phyloP scores from a whole-genome alignment of 2,888 invertebrate species.

The Deroplatys truncata region DNA sequence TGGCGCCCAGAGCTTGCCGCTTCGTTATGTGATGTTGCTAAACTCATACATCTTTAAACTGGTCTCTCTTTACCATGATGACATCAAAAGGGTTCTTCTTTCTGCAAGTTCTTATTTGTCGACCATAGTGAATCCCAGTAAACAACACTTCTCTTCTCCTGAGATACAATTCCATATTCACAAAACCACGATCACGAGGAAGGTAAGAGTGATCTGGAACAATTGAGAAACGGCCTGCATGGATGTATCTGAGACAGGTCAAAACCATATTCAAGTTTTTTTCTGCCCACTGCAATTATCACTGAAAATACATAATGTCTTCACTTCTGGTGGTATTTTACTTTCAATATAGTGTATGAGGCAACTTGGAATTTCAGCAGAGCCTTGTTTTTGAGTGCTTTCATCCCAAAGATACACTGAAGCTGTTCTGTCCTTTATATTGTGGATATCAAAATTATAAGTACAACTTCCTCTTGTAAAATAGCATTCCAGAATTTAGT shows the following conservation, averaged over 20 bases:
- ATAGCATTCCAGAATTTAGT: background rate
- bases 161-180: background rate
- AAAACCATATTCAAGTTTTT: too few relatives aligned
- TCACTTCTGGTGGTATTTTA: too few relatives aligned
- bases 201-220: background rate
- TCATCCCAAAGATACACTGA: background rate
- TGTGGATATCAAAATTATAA: background rate
- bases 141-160: background rate
- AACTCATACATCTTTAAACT: background rate
- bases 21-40: too few relatives aligned
- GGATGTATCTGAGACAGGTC: background rate
- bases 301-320: too few relatives aligned
- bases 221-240: background rate
- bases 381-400: background rate
- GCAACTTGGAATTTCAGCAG: too few relatives aligned
- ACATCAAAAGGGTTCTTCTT: background rate
- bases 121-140: background rate
- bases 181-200: background rate
- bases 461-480: background rate
- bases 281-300: too few relatives aligned
- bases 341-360: too few relatives aligned
- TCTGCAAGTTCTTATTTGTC: background rate
- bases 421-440: background rate
- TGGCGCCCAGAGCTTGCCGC: too few relatives aligned
- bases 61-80: background rate